A percentile compares a stretch with the other conserved stretches of the same genome.
phyloP scores from a whole-genome alignment of 2,888 invertebrate species.

The Pollenia amentaria region DNA sequence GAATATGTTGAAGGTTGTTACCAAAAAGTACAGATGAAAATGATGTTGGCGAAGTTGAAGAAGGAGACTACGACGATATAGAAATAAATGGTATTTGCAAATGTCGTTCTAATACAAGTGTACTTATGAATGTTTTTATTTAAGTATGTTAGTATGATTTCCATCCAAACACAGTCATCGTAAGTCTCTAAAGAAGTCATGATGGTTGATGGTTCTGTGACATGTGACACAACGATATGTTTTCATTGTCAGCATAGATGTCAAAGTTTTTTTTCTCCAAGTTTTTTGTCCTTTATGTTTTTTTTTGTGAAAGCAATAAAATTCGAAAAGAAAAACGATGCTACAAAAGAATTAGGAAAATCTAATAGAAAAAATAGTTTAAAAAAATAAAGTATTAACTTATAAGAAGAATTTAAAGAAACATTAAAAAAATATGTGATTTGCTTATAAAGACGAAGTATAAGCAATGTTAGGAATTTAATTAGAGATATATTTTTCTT shows the following conservation, averaged over 20 bases:
- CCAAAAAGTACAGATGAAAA: conserved; percentile 43
- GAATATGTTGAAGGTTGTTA: conserved; percentile 68
- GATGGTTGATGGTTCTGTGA: conserved; percentile 68
- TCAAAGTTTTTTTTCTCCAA: conserved; percentile 59
- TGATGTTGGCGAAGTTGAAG: conserved; percentile 5
- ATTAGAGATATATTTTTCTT: no score
- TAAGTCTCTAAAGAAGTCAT: conserved; percentile 72
- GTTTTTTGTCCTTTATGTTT: conserved; percentile 18
- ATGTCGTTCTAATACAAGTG: conserved; percentile 48
- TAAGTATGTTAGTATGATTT: conserved; percentile 13
- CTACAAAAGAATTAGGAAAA: conserved; percentile 24
- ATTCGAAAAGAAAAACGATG: conserved; percentile 33
- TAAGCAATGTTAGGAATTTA: no score
- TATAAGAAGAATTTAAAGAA: conserved; percentile 21
- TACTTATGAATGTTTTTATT: background rate
- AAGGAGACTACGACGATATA: conserved; percentile 14
- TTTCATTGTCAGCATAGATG: conserved; percentile 72
- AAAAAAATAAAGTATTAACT: conserved; percentile 5
- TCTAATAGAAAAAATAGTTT: background rate
- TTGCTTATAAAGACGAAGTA: no score
- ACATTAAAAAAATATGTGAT: no score
- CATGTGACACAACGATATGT: conserved; percentile 74
- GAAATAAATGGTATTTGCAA: conserved; percentile 66
- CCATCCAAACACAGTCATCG: conserved; percentile 37
- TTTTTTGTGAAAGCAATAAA: conserved; percentile 54